These are phyloP conservation scores for Amitus sp. DNA, from an alignment of 2,888 invertebrate genomes.

Conservation along the genomic window DNA sequence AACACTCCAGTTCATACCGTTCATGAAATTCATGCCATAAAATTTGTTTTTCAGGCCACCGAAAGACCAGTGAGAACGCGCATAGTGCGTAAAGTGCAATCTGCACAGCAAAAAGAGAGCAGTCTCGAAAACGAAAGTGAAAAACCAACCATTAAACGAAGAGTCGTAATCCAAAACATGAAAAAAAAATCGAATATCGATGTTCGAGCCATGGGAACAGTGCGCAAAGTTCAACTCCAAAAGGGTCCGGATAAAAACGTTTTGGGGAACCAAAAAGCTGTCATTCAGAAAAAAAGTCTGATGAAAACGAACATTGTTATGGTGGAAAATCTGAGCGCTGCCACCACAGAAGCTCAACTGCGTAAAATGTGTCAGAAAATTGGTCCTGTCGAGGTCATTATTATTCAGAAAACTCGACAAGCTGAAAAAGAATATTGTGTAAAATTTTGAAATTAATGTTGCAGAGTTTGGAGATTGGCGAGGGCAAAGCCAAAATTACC, in stretches of 20 bases:
- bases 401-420: too few relatives aligned
- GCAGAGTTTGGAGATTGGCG: constrained; percentile 61
- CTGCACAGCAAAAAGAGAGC: constrained; percentile 43
- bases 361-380: constrained; percentile 67
- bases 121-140: not conserved
- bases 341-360: constrained; percentile 66
- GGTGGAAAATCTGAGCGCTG: constrained; percentile 67
- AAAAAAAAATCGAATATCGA: not conserved
- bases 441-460: too few relatives aligned
- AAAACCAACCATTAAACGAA: not conserved
- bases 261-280: constrained; percentile 43
- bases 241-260: constrained; percentile 40
- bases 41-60: constrained; percentile 14
- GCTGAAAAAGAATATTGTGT: too few relatives aligned
- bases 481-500: constrained; percentile 65
- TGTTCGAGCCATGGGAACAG: not conserved
- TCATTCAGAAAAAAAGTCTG: constrained; percentile 45
- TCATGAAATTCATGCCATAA: not conserved
- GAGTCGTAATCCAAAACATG: not conserved
- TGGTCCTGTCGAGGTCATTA: constrained; percentile 67
- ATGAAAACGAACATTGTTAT: constrained; percentile 64
- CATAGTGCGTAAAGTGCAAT: constrained; percentile 51
- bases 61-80: constrained; percentile 49
- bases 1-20: too few relatives aligned
- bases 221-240: constrained; percentile 56